phyloP scores from a whole-genome alignment of 2,113 vertebrate species.

The Poeciliopsis occidentalis region DNA sequence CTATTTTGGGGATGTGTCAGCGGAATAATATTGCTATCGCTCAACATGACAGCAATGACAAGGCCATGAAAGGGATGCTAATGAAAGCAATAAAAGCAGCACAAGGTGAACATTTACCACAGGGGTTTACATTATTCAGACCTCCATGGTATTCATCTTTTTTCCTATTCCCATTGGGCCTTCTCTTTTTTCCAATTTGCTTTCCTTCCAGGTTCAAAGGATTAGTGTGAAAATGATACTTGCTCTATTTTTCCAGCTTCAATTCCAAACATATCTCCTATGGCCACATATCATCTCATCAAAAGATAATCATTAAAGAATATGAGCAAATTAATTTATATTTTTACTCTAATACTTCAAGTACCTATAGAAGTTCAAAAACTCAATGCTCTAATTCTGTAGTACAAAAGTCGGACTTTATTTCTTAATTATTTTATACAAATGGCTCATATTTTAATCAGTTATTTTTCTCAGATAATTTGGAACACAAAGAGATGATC shows the following conservation, averaged over 20 bases:
- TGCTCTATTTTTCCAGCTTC: slow-evolving; percentile 25
- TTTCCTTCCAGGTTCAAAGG: slow-evolving; percentile 37
- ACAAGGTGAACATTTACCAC: slow-evolving; percentile 64
- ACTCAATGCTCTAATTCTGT: background rate
- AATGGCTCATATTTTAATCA: background rate
- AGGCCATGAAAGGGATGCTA: slow-evolving; percentile 66
- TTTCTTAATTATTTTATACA: background rate
- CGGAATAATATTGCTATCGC: slow-evolving; percentile 43
- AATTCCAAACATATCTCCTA: slow-evolving; percentile 17
- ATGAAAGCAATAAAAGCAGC: slow-evolving; percentile 65
- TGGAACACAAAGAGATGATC: no score
- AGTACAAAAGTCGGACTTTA: background rate
- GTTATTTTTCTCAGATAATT: no score
- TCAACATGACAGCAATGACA: slow-evolving; percentile 47
- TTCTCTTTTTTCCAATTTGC: slow-evolving; percentile 18
- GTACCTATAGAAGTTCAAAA: slow-evolving; percentile 8
- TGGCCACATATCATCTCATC: slow-evolving; percentile 32
- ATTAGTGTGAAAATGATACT: slow-evolving; percentile 50
- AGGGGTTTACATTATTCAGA: slow-evolving; percentile 66
- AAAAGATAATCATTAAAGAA: slow-evolving; percentile 12
- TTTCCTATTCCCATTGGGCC: slow-evolving; percentile 39
- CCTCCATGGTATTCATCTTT: slow-evolving; percentile 53
- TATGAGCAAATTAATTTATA: background rate
- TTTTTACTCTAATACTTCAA: slow-evolving; percentile 8
- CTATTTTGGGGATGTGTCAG: slow-evolving; percentile 68